These are phyloP conservation scores for Acanthopleura granulata DNA, from an alignment of 2,888 invertebrate species.

Conservation along the genomic window DNA sequence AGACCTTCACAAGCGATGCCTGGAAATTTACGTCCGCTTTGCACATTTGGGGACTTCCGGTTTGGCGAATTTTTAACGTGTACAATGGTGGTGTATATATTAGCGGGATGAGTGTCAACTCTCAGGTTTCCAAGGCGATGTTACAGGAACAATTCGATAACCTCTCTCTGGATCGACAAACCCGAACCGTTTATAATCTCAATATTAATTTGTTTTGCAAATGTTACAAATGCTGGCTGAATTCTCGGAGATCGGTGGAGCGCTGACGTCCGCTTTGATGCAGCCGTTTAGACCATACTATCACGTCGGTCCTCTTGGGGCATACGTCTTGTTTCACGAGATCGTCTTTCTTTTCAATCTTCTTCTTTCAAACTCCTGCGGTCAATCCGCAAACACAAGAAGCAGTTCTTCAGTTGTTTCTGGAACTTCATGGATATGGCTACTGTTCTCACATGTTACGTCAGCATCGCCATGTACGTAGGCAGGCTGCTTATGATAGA, in stretches of 20 bases:
- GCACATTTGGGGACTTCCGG: constrained; percentile 47
- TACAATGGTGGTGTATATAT: constrained; percentile 54
- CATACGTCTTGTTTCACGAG: constrained; percentile 44
- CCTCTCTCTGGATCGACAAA: constrained; percentile 46
- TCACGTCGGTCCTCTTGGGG: constrained; percentile 47
- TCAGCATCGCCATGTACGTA: constrained; percentile 44
- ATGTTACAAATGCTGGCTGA: constrained; percentile 40
- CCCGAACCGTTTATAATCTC: constrained; percentile 51
- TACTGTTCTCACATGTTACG: constrained; percentile 40
- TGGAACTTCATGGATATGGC: constrained; percentile 50
- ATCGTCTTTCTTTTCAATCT: constrained; percentile 38
- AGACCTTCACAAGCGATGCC: constrained; percentile 30
- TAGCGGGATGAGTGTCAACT: constrained; percentile 42
- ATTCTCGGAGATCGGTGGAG: constrained; percentile 38
- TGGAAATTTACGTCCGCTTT: constrained; percentile 43
- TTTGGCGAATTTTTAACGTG: constrained; percentile 43
- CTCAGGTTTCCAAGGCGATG: constrained; percentile 31
- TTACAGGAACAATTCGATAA: constrained; percentile 29
- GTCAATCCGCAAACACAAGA: constrained; percentile 35
- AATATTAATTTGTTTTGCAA: constrained; percentile 51
- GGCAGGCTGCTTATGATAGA: constrained; percentile 49
- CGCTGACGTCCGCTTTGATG: constrained; percentile 34
- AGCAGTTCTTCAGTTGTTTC: constrained; percentile 40
- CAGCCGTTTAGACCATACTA: constrained; percentile 48
- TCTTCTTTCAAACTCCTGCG: constrained; percentile 37